A percentile compares a stretch with the other conserved stretches of the same genome.
These are phyloP conservation scores for Pantherophis alleghaniensis DNA, from an alignment of 2,797 vertebrate genomes.

Conservation along the genomic window DNA sequence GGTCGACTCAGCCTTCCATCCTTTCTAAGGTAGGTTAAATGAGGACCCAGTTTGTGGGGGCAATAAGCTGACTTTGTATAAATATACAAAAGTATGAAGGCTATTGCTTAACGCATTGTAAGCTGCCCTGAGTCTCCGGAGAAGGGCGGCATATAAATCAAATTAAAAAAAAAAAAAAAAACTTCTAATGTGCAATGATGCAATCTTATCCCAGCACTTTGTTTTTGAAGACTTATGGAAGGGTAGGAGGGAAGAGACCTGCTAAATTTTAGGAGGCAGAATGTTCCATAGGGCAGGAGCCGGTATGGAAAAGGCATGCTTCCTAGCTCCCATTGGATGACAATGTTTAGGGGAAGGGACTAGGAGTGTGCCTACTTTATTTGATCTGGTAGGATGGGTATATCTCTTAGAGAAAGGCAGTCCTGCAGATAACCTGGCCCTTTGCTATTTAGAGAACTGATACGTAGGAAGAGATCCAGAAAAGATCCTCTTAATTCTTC, in stretches of 20 bases:
- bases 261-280: neutral
- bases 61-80: too few relatives aligned
- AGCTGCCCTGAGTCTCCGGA: too few relatives aligned
- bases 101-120: too few relatives aligned
- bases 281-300: neutral
- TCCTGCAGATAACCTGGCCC: neutral
- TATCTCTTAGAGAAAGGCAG: neutral
- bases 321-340: neutral
- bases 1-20: too few relatives aligned
- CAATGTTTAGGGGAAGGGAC: neutral
- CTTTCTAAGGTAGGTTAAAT: too few relatives aligned
- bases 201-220: neutral
- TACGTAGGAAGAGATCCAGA: neutral
- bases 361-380: neutral
- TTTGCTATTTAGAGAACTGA: neutral
- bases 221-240: neutral
- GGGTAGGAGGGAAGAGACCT: neutral
- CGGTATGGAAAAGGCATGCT: neutral
- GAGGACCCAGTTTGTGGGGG: too few relatives aligned
- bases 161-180: too few relatives aligned
- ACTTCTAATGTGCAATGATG: too few relatives aligned
- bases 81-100: too few relatives aligned
- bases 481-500: neutral
- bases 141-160: too few relatives aligned
- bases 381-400: neutral